Evolutionary conservation across 2,888 invertebrate genomes (phyloP).

Genomic region (Sesia apiformis): DNA sequence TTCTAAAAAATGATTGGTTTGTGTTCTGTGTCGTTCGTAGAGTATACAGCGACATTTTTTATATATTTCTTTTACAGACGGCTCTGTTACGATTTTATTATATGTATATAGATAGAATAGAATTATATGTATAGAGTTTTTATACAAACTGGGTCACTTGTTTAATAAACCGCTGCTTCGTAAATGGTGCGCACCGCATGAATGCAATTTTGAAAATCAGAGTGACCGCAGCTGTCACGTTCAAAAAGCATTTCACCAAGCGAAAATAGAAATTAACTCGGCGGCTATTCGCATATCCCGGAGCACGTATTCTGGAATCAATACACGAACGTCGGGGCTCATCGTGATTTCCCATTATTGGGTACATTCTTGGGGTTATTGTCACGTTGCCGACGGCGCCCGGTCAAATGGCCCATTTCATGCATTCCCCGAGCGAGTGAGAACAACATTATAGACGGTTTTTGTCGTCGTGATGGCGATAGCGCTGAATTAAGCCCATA

Average conservation of each 20-base stretch:
- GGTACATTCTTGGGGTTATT: constrained; percentile 32
- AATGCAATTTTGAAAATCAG: background rate
- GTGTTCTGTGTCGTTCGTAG: no score
- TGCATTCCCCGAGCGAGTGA: constrained; percentile 18
- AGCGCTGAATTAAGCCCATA: constrained; percentile 20
- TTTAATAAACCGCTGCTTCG: no score
- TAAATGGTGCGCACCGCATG: no score
- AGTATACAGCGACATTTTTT: no score
- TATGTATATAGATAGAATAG: no score
- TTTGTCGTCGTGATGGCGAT: constrained; percentile 24
- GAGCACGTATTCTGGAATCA: constrained; percentile 30
- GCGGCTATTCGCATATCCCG: constrained; percentile 23
- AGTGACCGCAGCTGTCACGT: constrained; percentile 26
- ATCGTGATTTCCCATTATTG: constrained; percentile 21
- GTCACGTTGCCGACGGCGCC: constrained; percentile 25
- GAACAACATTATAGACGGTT: constrained; percentile 33
- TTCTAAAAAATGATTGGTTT: no score
- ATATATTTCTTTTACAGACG: no score
- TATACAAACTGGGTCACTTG: no score
- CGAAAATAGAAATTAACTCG: constrained; percentile 34
- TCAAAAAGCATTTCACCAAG: constrained; percentile 19
- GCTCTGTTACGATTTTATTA: no score
- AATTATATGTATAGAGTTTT: no score
- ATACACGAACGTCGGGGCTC: constrained; percentile 18
- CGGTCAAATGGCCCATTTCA: constrained; percentile 28